Base-by-base conservation (phyloP, 2,888 invertebrate species). In the Lasioglossum malachurum region DNA sequence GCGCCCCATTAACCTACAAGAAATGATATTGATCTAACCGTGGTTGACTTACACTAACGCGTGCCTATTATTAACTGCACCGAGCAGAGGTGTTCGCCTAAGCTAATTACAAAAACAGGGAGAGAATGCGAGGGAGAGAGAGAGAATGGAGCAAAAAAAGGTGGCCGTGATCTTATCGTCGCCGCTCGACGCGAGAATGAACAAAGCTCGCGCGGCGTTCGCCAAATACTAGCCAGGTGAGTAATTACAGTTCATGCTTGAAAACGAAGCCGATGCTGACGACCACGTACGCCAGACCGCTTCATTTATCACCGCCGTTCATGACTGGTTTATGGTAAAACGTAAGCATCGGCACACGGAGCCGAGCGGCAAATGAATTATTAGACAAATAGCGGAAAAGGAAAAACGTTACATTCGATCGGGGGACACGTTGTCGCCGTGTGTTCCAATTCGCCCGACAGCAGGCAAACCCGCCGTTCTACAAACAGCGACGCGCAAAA, bases 21-120 rank as follows among this genome's bases (percentile, higher is more conserved):
- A 69, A 86, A 86, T 78, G 87, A 87, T 87, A 87, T 87, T 38
- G 87, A 87, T 87, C 87, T 87, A 86, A 80, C 64, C 78, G 74
- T 72, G 87, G 87, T 81, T 87, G 87, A 83, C 87, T 87, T 83
- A 83, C 81, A 78, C 82, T 69, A 71, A 81, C 81, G 73, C 74
- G 79, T 60, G 27, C 79, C 83, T 86, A 87, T 86, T 87, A 87
- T 87, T 86, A 87, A 46, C 79, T 46, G 64, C 23, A 69, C 60
- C n/a, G 19, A 38, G 27, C 46, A 69, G 64, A 73, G 76, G 44
- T 57, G 87, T 80, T 80, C 73, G 78, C 80, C 76, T 71, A 7
- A 64, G 67, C 81, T 87, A 87, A 87, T 87, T 87, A 83, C 75
- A 75, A 80, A 83, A 83, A 76, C 75, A 38, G 23, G 64, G 69